phyloP scores from a whole-genome alignment of 2,888 invertebrate genomes.

The Napeogenes inachia region DNA sequence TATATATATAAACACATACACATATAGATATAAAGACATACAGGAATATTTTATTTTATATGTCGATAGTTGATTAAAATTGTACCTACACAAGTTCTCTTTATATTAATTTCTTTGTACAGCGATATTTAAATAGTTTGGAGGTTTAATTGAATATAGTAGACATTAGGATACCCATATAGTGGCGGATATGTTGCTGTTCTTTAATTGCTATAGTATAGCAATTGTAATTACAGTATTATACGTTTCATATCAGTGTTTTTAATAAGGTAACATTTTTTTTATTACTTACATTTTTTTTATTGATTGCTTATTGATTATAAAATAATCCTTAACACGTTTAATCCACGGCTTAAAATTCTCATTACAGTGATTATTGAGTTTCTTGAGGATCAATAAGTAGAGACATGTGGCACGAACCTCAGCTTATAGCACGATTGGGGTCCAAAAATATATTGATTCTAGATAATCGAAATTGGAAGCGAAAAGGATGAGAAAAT shows the following conservation, averaged over 20 bases:
- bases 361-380: neutral
- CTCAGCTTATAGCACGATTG: neutral
- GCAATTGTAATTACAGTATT: neutral
- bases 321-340: neutral
- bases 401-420: constrained; percentile 1
- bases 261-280: too few species aligned
- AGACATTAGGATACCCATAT: constrained; percentile 21
- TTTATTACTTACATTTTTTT: too few species aligned
- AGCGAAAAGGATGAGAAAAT: neutral
- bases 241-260: neutral
- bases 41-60: too few species aligned
- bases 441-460: constrained; percentile 1
- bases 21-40: too few species aligned
- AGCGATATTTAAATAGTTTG: constrained; percentile 31
- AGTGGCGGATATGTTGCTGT: constrained; percentile 11
- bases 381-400: neutral
- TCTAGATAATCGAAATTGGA: neutral
- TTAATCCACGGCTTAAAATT: neutral
- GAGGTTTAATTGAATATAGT: constrained; percentile 28
- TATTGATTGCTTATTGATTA: neutral
- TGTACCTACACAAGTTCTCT: constrained; percentile 5
- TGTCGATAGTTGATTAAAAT: too few species aligned
- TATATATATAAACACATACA: too few species aligned
- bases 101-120: constrained; percentile 44
- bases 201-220: neutral